Evolutionary conservation across 2,113 vertebrate genomes (phyloP).

Genomic region (Chaetorhynchus papuensis): DNA sequence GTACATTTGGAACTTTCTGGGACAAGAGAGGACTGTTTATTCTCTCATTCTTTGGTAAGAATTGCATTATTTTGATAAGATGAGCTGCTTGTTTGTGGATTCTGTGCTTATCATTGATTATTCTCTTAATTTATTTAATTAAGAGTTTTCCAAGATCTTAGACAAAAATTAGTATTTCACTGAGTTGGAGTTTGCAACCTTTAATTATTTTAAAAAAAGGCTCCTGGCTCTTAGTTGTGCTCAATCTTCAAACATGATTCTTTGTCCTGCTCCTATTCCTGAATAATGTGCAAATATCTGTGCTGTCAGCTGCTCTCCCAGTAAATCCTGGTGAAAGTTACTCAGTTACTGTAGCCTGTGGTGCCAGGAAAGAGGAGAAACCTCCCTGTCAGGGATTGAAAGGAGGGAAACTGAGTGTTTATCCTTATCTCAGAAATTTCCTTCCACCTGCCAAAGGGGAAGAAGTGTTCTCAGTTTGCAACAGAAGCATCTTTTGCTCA

Average conservation of each 20-base stretch:
- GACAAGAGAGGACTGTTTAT: conserved; percentile 21
- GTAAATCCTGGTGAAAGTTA: background rate
- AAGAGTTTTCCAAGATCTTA: background rate
- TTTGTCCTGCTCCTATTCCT: background rate
- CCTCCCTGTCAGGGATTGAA: background rate
- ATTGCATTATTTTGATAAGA: background rate
- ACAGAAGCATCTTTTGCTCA: background rate
- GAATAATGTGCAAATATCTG: background rate
- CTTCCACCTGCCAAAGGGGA: background rate
- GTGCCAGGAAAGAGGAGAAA: background rate
- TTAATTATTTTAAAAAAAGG: background rate
- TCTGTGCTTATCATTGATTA: background rate
- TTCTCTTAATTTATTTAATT: background rate
- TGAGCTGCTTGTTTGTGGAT: background rate
- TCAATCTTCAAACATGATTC: background rate
- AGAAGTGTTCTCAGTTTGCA: background rate
- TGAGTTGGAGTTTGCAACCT: background rate
- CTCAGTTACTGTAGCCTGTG: background rate
- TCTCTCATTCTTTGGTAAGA: conserved; percentile 61
- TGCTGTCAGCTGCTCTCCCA: background rate
- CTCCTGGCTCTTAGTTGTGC: background rate
- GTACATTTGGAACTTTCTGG: background rate
- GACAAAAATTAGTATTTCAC: background rate
- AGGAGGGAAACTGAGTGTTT: background rate
- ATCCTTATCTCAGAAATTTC: background rate